Percentiles rank a stretch among this genome's conserved stretches.
These are phyloP conservation scores for Danaus plexippus DNA, from an alignment of 1,140 invertebrate genomes.

Conservation along the genomic window DNA sequence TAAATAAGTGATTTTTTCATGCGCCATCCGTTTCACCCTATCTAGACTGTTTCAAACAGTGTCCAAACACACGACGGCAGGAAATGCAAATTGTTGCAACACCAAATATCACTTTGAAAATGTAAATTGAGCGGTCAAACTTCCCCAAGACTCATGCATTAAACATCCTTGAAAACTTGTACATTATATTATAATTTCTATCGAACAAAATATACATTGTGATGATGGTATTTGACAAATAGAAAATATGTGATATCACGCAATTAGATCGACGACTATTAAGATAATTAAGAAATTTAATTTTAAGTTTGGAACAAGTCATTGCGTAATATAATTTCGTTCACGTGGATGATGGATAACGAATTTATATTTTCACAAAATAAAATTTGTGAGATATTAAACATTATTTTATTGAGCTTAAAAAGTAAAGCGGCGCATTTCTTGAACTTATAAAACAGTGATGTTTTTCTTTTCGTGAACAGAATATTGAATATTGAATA, in stretches of 20 bases:
- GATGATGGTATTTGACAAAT: no score
- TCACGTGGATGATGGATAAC: no score
- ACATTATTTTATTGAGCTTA: no score
- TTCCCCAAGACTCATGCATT: constrained; percentile 55
- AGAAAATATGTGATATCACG: no score
- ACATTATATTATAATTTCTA: constrained; percentile 22
- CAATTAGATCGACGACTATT: no score
- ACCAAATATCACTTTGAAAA: constrained; percentile 50
- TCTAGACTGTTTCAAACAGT: constrained; percentile 16
- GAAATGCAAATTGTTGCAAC: constrained; percentile 49
- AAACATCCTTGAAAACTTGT: constrained; percentile 51
- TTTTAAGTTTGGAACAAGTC: no score
- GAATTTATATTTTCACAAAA: no score
- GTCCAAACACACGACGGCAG: constrained; percentile 37
- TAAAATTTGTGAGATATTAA: no score
- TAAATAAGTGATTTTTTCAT: constrained; percentile 37
- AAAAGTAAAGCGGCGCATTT: constrained; percentile 7
- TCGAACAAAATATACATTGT: no score
- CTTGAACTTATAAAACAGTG: constrained; percentile 12
- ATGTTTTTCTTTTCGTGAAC: constrained; percentile 28
- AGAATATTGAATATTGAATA: constrained; percentile 41
- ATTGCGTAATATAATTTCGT: no score
- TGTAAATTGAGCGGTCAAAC: constrained; percentile 63
- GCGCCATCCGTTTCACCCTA: not conserved
- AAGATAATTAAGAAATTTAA: no score